Evolutionary conservation across 2,113 vertebrate genomes (phyloP).

Genomic region (Silurus asotus): DNA sequence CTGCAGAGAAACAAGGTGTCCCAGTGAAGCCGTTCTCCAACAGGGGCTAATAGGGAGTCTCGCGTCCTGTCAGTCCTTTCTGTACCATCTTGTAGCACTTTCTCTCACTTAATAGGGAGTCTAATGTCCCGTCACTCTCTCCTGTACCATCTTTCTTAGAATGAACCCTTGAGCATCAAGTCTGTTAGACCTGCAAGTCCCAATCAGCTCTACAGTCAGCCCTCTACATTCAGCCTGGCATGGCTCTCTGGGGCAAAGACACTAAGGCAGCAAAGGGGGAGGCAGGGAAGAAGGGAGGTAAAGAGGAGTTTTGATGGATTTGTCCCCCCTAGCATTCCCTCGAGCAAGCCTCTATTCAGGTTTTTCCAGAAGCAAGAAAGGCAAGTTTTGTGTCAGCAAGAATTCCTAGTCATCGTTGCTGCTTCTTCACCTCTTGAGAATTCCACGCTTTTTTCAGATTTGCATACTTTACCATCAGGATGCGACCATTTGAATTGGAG

Average conservation of each 20-base stretch:
- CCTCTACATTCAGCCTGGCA: slow-evolving; percentile 23
- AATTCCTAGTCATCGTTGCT: slow-evolving; percentile 25
- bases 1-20: slow-evolving; percentile 44
- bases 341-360: slow-evolving; percentile 38
- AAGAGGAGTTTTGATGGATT: slow-evolving; percentile 26
- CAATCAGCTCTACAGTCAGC: neutral
- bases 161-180: slow-evolving; percentile 6
- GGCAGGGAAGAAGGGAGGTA: slow-evolving; percentile 17
- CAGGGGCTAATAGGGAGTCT: slow-evolving; percentile 42
- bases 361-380: slow-evolving; percentile 31
- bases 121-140: slow-evolving; percentile 29
- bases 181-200: slow-evolving; percentile 16
- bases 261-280: slow-evolving; percentile 10
- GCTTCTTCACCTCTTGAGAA: slow-evolving; percentile 22
- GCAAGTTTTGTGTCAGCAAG: slow-evolving; percentile 21
- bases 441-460: slow-evolving; percentile 21
- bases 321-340: slow-evolving; percentile 51
- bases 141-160: slow-evolving; percentile 19
- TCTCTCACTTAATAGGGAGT: slow-evolving; percentile 18
- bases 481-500: slow-evolving; percentile 30
- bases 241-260: slow-evolving; percentile 11
- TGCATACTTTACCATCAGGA: slow-evolving; percentile 36
- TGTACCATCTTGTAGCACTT: slow-evolving; percentile 26
- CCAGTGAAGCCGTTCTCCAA: slow-evolving; percentile 22
- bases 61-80: slow-evolving; percentile 1